Percentiles rank a stretch among this genome's conserved stretches.
These are phyloP conservation scores for Notolepis coatsorum DNA, from an alignment of 2,797 vertebrate species.

Conservation along the genomic window DNA sequence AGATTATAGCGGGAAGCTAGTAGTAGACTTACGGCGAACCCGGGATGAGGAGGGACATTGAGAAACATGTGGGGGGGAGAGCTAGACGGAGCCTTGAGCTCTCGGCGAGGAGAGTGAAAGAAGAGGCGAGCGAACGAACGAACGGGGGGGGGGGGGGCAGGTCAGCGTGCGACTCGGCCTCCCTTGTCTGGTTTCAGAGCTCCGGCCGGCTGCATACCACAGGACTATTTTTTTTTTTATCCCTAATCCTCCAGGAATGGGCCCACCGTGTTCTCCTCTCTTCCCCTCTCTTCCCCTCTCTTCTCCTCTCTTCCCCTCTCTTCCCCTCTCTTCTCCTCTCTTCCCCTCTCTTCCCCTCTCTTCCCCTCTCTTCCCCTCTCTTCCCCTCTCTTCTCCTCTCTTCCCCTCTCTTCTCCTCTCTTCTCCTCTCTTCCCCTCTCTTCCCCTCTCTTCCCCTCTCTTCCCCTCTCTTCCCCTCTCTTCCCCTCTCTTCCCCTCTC, in stretches of 20 bases:
- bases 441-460: background rate
- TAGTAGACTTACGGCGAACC: slow-evolving; percentile 34
- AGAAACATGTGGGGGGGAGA: slow-evolving; percentile 43
- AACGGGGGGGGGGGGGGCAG: background rate
- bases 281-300: background rate
- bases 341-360: background rate
- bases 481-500: too few relatives aligned
- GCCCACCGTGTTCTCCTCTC: background rate
- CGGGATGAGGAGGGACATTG: slow-evolving; percentile 30
- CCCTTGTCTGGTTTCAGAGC: slow-evolving; percentile 17
- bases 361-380: background rate
- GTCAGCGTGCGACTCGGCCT: background rate
- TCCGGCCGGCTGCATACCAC: slow-evolving; percentile 19
- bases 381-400: background rate
- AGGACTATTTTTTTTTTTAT: slow-evolving; percentile 29
- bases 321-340: background rate
- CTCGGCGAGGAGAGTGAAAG: background rate
- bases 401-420: background rate
- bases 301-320: background rate
- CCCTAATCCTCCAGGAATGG: slow-evolving; percentile 49
- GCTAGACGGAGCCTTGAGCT: background rate
- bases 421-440: background rate
- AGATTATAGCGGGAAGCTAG: background rate
- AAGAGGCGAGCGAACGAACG: too few relatives aligned
- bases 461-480: background rate